A percentile compares a stretch with the other conserved stretches of the same genome.
These are phyloP conservation scores for Pipistrellus nathusii DNA, from an alignment of 2,797 vertebrate genomes.

Conservation along the genomic window DNA sequence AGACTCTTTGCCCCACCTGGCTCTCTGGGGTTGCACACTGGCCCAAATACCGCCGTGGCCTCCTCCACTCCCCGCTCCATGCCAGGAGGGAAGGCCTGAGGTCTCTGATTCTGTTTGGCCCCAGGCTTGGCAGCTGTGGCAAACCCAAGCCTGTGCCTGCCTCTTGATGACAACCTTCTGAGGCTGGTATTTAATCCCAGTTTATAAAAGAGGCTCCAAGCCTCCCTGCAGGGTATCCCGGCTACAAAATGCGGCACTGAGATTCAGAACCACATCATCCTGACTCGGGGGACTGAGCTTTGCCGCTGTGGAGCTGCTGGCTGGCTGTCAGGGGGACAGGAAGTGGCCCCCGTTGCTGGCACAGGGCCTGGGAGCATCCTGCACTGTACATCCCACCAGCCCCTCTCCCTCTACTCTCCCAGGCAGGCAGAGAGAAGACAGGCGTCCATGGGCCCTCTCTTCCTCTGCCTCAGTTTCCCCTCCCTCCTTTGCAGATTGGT, in stretches of 20 bases:
- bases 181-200: neutral
- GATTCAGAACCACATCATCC: neutral
- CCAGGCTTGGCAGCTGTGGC: neutral
- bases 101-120: constrained; percentile 20
- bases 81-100: neutral
- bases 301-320: neutral
- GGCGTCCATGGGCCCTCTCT: neutral
- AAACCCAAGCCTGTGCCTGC: neutral
- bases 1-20: neutral
- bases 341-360: neutral
- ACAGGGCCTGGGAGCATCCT: neutral
- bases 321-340: neutral
- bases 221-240: neutral
- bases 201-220: neutral
- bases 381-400: neutral
- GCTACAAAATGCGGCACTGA: neutral
- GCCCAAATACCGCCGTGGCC: neutral
- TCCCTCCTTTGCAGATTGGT: neutral
- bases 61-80: neutral
- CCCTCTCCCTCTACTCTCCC: neutral
- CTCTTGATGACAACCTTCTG: neutral
- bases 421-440: neutral
- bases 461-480: constrained; percentile 22
- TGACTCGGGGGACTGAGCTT: neutral
- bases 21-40: neutral